Conservation (phyloP, 2,888 invertebrate species). For the Mimachlamys varia region DNA sequence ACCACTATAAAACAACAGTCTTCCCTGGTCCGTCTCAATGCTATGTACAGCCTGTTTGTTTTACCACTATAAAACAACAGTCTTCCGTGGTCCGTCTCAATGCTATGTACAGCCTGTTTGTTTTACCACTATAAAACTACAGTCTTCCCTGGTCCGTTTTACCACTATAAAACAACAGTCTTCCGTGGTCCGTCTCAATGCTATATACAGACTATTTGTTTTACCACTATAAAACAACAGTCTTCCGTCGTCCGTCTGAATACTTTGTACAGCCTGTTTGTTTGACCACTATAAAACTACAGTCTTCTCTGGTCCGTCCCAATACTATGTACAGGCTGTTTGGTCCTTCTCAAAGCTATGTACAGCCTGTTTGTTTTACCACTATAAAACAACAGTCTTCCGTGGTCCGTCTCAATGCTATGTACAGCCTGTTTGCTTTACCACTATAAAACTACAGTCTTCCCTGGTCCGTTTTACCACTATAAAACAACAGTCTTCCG, state of each 20-base stretch:
- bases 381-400: not conserved
- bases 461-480: not conserved
- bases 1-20: not conserved
- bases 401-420: not conserved
- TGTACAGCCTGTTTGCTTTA: not conserved
- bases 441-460: not conserved
- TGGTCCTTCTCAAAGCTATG: not conserved
- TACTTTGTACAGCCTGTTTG: not conserved
- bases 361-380: not conserved
- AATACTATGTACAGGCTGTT: too few relatives aligned
- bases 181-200: not conserved
- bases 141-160: not conserved
- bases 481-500: not conserved
- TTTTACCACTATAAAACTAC: not conserved
- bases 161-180: not conserved
- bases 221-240: not conserved
- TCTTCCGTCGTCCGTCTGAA: not conserved
- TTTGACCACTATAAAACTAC: not conserved
- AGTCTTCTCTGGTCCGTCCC: too few relatives aligned
- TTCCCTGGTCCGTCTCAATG: not conserved
- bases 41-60: not conserved
- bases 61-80: not conserved
- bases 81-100: not conserved
- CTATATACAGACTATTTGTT: not conserved
- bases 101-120: not conserved